phyloP scores from a whole-genome alignment of 30 jellyfish, hydroid and myxozoan species.

The Morbakka virulenta region DNA sequence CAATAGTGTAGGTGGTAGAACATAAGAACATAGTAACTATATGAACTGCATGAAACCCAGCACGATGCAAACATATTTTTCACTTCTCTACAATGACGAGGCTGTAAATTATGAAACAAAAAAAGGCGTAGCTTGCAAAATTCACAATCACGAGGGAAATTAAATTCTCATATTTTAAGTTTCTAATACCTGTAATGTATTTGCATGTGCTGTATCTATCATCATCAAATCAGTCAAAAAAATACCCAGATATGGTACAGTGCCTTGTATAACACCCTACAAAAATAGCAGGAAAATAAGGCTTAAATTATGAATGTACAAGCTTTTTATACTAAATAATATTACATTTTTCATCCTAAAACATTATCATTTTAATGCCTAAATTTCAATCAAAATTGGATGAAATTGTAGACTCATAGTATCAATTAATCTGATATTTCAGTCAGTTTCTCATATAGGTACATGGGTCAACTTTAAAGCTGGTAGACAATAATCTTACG shows the following conservation, averaged over 20 bases:
- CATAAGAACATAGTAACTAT: too few relatives aligned
- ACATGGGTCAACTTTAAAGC: too few relatives aligned
- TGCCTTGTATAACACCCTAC: conserved; percentile 94
- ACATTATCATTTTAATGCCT: not conserved
- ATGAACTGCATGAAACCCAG: too few relatives aligned
- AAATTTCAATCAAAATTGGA: not conserved
- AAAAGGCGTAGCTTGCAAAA: too few relatives aligned
- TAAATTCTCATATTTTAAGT: not conserved
- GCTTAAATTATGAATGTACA: not conserved
- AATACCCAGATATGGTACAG: conserved; percentile 94
- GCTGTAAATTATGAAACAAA: too few relatives aligned
- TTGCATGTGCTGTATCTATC: conserved; percentile 85
- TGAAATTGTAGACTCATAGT: too few relatives aligned
- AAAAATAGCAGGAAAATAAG: not conserved
- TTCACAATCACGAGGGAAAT: not conserved
- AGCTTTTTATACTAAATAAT: not conserved
- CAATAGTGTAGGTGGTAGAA: too few relatives aligned
- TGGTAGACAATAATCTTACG: too few relatives aligned
- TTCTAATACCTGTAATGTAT: conserved; percentile 59
- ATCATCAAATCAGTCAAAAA: conserved; percentile 83
- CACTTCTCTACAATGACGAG: too few relatives aligned
- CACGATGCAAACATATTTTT: too few relatives aligned
- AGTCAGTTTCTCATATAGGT: too few relatives aligned
- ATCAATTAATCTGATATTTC: too few relatives aligned
- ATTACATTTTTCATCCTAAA: not conserved